Evolutionary conservation across 1,140 invertebrate species (phyloP).

Genomic region (Idris sp.): DNA sequence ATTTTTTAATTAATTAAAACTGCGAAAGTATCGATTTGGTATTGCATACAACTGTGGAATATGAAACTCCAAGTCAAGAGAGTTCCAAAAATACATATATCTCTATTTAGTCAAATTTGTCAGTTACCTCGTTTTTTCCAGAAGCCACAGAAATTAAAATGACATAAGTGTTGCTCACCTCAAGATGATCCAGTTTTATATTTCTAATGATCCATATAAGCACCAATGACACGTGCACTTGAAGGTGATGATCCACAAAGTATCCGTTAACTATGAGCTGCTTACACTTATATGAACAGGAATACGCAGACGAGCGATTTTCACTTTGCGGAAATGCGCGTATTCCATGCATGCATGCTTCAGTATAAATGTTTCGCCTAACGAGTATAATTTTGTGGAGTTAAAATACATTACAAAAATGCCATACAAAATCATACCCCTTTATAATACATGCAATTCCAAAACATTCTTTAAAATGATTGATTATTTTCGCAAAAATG

Average conservation of each 20-base stretch:
- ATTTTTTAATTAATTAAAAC: too few species aligned
- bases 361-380: constrained; percentile 35
- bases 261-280: constrained; percentile 38
- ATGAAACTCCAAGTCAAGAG: too few species aligned
- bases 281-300: constrained; percentile 18
- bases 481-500: too few species aligned
- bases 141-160: too few species aligned
- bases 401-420: constrained; percentile 10
- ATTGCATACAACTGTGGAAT: too few species aligned
- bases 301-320: constrained; percentile 37
- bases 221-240: constrained; percentile 21
- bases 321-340: constrained; percentile 45
- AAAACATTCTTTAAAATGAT: too few species aligned
- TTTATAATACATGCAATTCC: neutral
- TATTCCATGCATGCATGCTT: constrained; percentile 37
- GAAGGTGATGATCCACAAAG: constrained; percentile 32
- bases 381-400: constrained; percentile 12
- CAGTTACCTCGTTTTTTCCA: too few species aligned
- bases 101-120: too few species aligned
- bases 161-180: neutral
- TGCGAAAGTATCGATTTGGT: too few species aligned
- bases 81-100: too few species aligned
- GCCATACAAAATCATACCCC: constrained; percentile 1
- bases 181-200: constrained; percentile 14
- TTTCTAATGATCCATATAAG: constrained; percentile 4